Percentiles rank a stretch among this genome's conserved stretches.
Evolutionary conservation across 2,797 vertebrate genomes (phyloP).

Genomic region (Tympanoctomys barrerae): DNA sequence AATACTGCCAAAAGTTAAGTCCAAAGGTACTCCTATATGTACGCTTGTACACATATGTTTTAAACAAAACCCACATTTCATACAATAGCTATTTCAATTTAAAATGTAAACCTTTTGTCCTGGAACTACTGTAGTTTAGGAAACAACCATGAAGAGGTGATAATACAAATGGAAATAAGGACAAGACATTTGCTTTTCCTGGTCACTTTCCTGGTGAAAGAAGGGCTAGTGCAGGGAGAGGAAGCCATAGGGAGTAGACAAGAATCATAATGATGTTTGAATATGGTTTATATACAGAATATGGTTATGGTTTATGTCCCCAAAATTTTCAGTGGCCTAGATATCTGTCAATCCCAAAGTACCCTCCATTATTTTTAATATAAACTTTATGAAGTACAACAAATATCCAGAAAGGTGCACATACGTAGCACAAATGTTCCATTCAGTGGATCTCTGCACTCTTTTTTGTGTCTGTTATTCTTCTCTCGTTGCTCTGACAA

Average conservation of each 20-base stretch:
- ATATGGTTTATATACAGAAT: background rate
- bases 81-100: slow-evolving; percentile 18
- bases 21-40: background rate
- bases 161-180: slow-evolving; percentile 2
- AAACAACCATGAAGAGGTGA: background rate
- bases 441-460: background rate
- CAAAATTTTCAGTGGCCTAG: background rate
- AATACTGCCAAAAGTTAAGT: background rate
- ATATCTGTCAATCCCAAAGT: background rate
- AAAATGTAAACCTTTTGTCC: slow-evolving; percentile 38
- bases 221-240: background rate
- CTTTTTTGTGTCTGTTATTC: too few species aligned
- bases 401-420: background rate
- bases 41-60: background rate
- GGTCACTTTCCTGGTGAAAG: background rate
- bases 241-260: background rate
- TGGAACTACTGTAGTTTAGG: slow-evolving; percentile 29
- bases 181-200: background rate
- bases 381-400: background rate
- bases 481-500: too few species aligned
- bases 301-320: background rate
- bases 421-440: background rate
- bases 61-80: background rate
- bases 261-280: background rate
- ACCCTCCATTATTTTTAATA: background rate